A percentile compares a stretch with the other conserved stretches of the same genome.
phyloP scores from a whole-genome alignment of 1,140 invertebrate species.

The Anoplophora glabripennis region DNA sequence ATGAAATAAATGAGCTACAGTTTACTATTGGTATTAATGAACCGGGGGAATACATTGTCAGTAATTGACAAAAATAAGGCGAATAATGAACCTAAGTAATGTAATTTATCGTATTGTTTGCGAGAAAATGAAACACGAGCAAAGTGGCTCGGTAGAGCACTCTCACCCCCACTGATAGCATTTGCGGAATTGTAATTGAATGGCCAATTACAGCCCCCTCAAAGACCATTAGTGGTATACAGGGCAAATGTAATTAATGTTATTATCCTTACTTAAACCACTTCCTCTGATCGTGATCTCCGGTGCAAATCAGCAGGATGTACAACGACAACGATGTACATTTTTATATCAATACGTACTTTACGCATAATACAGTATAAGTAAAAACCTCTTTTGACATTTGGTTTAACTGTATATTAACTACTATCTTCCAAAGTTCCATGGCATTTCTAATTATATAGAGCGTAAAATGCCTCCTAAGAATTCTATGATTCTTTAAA shows the following conservation, averaged over 20 bases:
- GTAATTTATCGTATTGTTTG: conserved; percentile 16
- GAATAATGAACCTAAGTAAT: conserved; percentile 12
- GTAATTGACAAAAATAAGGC: not conserved
- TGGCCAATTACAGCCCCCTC: conserved; percentile 38
- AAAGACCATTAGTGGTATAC: conserved; percentile 24
- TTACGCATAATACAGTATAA: no score
- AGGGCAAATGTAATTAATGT: conserved; percentile 27
- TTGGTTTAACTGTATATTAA: no score
- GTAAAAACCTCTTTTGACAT: no score
- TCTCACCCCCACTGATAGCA: conserved; percentile 25
- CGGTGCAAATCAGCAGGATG: not conserved
- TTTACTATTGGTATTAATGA: conserved; percentile 2
- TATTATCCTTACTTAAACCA: conserved; percentile 26
- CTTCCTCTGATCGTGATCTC: conserved; percentile 9
- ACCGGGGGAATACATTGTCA: not conserved
- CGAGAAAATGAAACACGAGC: conserved; percentile 3
- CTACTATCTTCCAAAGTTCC: no score
- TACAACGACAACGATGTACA: not conserved
- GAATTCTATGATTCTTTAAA: no score
- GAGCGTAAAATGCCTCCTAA: no score
- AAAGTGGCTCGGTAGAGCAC: conserved; percentile 13
- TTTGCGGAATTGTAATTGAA: conserved; percentile 38
- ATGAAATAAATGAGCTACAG: no score
- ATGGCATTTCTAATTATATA: no score
- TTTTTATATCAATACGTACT: not conserved